Evolutionary conservation across 2,797 vertebrate species (phyloP), one percentile per base, ranked within the genome.

Genomic region (Alectoris magna): DNA sequence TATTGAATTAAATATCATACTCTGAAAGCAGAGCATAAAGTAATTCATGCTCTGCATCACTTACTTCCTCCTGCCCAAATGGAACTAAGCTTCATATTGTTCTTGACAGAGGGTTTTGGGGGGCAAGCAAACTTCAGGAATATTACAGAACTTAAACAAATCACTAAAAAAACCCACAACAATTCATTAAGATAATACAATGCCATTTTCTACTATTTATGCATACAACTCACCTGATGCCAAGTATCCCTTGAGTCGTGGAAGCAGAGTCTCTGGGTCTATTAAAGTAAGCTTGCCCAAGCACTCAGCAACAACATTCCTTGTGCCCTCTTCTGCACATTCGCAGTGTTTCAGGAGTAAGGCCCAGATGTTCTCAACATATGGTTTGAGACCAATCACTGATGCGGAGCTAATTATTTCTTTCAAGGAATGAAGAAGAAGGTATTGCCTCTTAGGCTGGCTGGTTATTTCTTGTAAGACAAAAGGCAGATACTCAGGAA

Each of bases 381-480:
- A 99, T 1, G 99, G 99, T 98, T 99, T 99, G 94, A 99, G 98
- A 76, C 99, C 99, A 1, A 98, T 95, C 85, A 99, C 99, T 5
- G 98, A 98, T 1, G 99, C 99, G 36, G 99, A 99, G 91, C 99
- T 99, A 98, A 99, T 99, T 96, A 99, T 99, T 97, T 99, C 99
- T 96, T 99, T 99, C 95, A 99, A 98, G 11, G 99, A 99, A 98
- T 99, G 99, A 95, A 99, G 98, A 95, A 99, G 98, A 94, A 99
- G 98, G 95, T 99, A 99, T 94, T 99, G 99, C 90, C 99, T 98
- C 97, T 99, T 99, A 62, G 99, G 99, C 6, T 99, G 98, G 82
- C 99, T 99, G 6, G 99, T 98, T 97, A 99, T 99, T 98, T 99
- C 99, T 98, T 99, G 99, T 91, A 99, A 98, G 83, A 99, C 99